These are phyloP conservation scores for Pachypanchax playfairii DNA, from an alignment of 2,113 vertebrate genomes.

Conservation along the genomic window DNA sequence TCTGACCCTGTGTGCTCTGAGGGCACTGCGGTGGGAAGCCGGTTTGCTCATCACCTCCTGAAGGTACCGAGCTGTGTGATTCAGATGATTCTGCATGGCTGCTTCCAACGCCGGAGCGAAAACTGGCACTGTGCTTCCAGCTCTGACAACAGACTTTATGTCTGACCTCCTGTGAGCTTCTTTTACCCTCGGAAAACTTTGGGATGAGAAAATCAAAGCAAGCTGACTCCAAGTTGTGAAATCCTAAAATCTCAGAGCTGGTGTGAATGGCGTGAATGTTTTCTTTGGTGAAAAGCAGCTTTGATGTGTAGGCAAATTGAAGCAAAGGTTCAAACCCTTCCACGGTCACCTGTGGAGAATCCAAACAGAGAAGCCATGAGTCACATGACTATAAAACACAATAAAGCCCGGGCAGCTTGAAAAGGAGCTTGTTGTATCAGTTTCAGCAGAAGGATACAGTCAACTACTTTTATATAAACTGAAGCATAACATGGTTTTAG, in stretches of 20 bases:
- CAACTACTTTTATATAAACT: neutral
- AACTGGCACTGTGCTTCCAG: constrained; percentile 13
- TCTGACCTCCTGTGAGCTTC: constrained; percentile 67
- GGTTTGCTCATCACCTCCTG: constrained; percentile 63
- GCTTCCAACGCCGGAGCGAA: constrained; percentile 22
- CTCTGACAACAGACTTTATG: constrained; percentile 66
- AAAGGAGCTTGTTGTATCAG: neutral
- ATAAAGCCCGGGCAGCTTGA: neutral
- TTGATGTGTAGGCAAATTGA: constrained; percentile 95
- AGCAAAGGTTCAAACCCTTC: constrained; percentile 94
- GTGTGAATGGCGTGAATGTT: constrained; percentile 90
- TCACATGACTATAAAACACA: neutral
- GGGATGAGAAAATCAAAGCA: constrained; percentile 95
- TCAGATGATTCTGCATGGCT: constrained; percentile 63
- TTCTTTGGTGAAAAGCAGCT: constrained; percentile 91
- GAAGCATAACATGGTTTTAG: neutral
- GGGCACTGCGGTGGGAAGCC: constrained; percentile 79
- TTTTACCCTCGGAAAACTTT: constrained; percentile 83
- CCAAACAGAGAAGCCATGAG: constrained; percentile 7
- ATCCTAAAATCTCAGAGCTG: constrained; percentile 87
- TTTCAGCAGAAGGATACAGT: neutral
- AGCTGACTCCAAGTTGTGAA: constrained; percentile 89
- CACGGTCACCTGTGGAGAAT: constrained; percentile 84
- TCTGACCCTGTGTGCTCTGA: constrained; percentile 83
- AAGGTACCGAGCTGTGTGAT: constrained; percentile 68